Percentiles rank a stretch among this genome's conserved stretches.
phyloP scores from a whole-genome alignment of 2,113 vertebrate species.

The Dasyprocta punctata region DNA sequence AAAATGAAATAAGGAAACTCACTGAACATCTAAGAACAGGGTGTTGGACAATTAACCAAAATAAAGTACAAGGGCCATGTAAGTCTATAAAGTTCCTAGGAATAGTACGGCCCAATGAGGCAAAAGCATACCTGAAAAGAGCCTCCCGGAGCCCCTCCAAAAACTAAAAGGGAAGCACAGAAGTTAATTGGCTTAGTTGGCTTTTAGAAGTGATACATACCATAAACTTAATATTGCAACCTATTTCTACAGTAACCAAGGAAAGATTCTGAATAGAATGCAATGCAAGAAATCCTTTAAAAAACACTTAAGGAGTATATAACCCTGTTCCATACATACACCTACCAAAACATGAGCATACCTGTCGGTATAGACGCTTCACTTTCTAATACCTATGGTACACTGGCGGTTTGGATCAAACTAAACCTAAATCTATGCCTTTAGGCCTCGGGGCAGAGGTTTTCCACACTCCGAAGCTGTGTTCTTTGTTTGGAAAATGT shows the following conservation, averaged over 20 bases:
- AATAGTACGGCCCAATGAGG: not conserved
- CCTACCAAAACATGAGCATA: not conserved
- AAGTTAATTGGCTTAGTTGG: not conserved
- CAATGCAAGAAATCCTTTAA: not conserved
- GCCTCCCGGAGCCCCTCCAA: not conserved
- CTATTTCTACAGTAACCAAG: not conserved
- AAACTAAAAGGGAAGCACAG: not conserved
- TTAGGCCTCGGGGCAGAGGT: not conserved
- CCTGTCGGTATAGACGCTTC: not conserved
- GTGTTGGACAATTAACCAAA: not conserved
- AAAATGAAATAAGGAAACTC: not conserved
- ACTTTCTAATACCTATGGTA: not conserved
- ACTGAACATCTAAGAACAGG: not conserved
- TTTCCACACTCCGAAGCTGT: not conserved
- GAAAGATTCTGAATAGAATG: not conserved
- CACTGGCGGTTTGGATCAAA: not conserved
- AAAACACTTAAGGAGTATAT: not conserved
- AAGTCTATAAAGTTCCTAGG: not conserved
- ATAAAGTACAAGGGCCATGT: not conserved
- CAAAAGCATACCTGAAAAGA: not conserved
- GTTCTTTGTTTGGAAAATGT: not conserved
- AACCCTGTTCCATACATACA: not conserved
- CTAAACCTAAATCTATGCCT: not conserved
- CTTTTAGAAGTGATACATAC: not conserved
- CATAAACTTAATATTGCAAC: not conserved